phyloP scores from a whole-genome alignment of 64 coral and sea anemone species.

The Orbicella faveolata region DNA sequence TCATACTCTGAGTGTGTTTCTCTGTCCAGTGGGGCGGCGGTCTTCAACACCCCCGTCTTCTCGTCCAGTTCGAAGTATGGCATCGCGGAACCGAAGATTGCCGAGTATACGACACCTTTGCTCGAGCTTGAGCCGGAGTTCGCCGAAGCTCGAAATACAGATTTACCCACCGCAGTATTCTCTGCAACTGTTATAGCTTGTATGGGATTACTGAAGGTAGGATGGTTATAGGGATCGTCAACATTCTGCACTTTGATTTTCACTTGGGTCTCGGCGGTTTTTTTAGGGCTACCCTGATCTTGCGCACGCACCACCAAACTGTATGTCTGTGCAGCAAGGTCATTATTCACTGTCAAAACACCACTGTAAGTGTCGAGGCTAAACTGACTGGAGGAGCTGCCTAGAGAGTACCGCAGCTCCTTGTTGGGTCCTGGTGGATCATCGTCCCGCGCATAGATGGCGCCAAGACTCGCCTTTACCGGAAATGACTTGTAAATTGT shows the following conservation, averaged over 20 bases:
- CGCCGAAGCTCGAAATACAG: slow-evolving; percentile 45
- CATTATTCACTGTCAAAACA: slow-evolving; percentile 18
- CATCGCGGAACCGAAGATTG: slow-evolving; percentile 40
- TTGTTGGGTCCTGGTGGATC: slow-evolving; percentile 48
- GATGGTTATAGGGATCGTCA: slow-evolving; percentile 24
- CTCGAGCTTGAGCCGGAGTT: slow-evolving; percentile 17
- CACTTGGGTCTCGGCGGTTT: background rate
- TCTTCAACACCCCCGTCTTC: slow-evolving; percentile 38
- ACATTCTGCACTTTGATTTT: slow-evolving; percentile 43
- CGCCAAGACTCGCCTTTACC: slow-evolving; percentile 35
- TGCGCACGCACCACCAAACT: slow-evolving; percentile 27
- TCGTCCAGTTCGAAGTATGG: slow-evolving; percentile 56
- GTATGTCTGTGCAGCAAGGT: background rate
- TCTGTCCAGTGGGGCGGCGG: slow-evolving; percentile 34
- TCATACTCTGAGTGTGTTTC: slow-evolving; percentile 32
- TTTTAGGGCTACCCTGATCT: slow-evolving; percentile 45
- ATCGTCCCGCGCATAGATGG: slow-evolving; percentile 25
- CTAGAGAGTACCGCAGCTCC: slow-evolving; percentile 40
- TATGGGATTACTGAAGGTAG: slow-evolving; percentile 31
- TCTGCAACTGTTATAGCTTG: slow-evolving; percentile 31
- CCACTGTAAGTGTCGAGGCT: background rate
- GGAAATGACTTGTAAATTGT: slow-evolving; percentile 70
- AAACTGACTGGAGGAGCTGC: background rate
- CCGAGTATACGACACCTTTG: slow-evolving; percentile 42
- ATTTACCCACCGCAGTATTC: slow-evolving; percentile 40